Evolutionary conservation across 2,113 vertebrate genomes (phyloP), one percentile per base, ranked within the genome.

Genomic region (Entomyzon cyanotis): DNA sequence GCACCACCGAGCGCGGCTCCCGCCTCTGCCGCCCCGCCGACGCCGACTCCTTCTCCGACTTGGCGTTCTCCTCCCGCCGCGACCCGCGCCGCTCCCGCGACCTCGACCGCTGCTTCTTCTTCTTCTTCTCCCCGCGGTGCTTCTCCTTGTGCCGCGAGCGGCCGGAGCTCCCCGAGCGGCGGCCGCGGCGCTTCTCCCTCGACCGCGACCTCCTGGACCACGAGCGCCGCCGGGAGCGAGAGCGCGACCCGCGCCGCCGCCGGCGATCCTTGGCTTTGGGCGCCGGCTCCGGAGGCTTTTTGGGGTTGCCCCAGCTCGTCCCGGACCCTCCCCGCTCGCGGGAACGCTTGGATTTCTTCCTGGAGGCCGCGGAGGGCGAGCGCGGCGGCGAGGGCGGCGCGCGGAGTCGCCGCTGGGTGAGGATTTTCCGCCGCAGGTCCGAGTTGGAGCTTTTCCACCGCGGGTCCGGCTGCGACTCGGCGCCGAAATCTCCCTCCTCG

Each of bases 391-490:
- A 92, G 20, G 31, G 86, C 11, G 91, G 97, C 60, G 98, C 99
- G 28, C 98, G 97, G 70, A 98, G 98, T 22, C 99, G 98, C 9
- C 98, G 97, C 49, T 98, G 97, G 39, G 97, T 99, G 46, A 99
- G 98, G 73, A 99, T 98, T 88, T 99, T 99, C 37, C 98, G 97
- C 25, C 99, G 98, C 39, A 99, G 90, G 88, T 99, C 99, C 81
- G 98, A 30, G 3, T 27, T 33, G 11, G 50, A 93, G 4, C 96
- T 98, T 5, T 98, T 98, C 84, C 98, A 98, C 86, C 99, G 98
- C 1, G 95, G 81, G 12, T 98, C 97, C 0, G 90, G 96, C 15
- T 30, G 97, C 90, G 3, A 96, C 84, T 98, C 78, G 23, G 64
- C 97, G 3, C 97, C 97, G 7, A 98, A 96, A 79, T 98, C 97